phyloP scores from a whole-genome alignment of 1,140 invertebrate genomes.

The Alviniconcha marisindica region DNA sequence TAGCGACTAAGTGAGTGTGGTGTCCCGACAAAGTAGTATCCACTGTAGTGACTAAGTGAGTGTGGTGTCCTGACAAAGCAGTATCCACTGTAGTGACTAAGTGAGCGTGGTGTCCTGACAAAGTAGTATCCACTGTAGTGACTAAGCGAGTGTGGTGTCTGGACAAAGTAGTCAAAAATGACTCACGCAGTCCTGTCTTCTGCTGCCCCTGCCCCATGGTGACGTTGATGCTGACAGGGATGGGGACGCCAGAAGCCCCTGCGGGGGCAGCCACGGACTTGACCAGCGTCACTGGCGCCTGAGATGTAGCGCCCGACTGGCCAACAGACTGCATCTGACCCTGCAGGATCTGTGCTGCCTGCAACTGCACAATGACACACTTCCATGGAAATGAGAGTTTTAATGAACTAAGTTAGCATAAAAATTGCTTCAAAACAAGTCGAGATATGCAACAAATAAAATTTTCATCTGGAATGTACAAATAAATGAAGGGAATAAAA shows the following conservation, averaged over 20 bases:
- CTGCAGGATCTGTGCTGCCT: constrained; percentile 61
- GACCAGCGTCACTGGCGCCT: constrained; percentile 57
- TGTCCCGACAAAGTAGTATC: no score
- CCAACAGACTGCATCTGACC: constrained; percentile 63
- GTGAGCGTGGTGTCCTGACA: no score
- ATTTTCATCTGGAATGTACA: no score
- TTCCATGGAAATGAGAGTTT: not conserved
- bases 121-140: no score
- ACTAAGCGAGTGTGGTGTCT: not conserved
- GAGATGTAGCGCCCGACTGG: constrained; percentile 45
- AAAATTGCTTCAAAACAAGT: not conserved
- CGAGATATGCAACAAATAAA: no score
- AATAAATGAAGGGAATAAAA: no score
- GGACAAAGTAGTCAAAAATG: no score
- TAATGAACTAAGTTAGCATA: not conserved
- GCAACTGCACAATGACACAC: constrained; percentile 33
- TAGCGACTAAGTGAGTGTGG: no score
- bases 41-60: no score
- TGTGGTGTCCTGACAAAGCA: no score
- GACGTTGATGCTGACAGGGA: constrained; percentile 66
- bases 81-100: no score
- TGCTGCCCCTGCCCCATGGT: constrained; percentile 58
- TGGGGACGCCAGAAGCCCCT: constrained; percentile 60
- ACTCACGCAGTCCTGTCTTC: constrained; percentile 61
- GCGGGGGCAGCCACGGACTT: constrained; percentile 67